Percentiles rank a stretch among this genome's conserved stretches.
phyloP scores from a whole-genome alignment of 1,140 invertebrate genomes.

The Phenacoccus solenopsis region DNA sequence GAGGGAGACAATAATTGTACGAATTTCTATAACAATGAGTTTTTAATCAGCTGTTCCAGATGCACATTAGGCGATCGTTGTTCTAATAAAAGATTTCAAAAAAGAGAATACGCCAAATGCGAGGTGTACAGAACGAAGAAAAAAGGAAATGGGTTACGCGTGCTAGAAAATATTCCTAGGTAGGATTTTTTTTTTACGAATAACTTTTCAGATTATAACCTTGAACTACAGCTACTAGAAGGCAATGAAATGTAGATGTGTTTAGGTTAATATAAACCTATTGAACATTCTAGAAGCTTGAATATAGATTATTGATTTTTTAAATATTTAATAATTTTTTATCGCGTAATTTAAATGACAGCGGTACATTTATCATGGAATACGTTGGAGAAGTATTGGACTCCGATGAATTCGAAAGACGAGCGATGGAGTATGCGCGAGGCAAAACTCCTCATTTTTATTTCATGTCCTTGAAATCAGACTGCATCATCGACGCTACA shows the following conservation, averaged over 20 bases:
- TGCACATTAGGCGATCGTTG: slow-evolving; percentile 79
- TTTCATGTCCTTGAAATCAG: slow-evolving; percentile 91
- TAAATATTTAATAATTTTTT: too few species aligned
- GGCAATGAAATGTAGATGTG: too few species aligned
- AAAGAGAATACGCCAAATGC: slow-evolving; percentile 65
- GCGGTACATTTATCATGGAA: slow-evolving; percentile 92
- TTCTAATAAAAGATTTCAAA: slow-evolving; percentile 89
- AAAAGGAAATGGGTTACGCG: slow-evolving; percentile 85
- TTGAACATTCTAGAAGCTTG: too few species aligned
- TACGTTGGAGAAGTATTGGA: slow-evolving; percentile 96
- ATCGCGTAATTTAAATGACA: too few species aligned
- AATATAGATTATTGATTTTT: slow-evolving; percentile 29
- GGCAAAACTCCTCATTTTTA: slow-evolving; percentile 91
- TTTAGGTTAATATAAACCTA: too few species aligned
- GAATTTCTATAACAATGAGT: slow-evolving; percentile 22
- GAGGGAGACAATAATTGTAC: too few species aligned
- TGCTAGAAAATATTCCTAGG: slow-evolving; percentile 54
- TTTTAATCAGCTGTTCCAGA: slow-evolving; percentile 64
- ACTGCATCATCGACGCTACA: slow-evolving; percentile 93
- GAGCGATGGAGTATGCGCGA: slow-evolving; percentile 77
- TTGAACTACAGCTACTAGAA: too few species aligned
- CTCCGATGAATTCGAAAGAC: slow-evolving; percentile 72
- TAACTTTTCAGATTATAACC: too few species aligned
- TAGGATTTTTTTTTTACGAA: slow-evolving; percentile 36
- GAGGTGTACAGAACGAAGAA: slow-evolving; percentile 82